Evolutionary conservation across 2,113 vertebrate species (phyloP).

Genomic region (Chamaea fasciata): DNA sequence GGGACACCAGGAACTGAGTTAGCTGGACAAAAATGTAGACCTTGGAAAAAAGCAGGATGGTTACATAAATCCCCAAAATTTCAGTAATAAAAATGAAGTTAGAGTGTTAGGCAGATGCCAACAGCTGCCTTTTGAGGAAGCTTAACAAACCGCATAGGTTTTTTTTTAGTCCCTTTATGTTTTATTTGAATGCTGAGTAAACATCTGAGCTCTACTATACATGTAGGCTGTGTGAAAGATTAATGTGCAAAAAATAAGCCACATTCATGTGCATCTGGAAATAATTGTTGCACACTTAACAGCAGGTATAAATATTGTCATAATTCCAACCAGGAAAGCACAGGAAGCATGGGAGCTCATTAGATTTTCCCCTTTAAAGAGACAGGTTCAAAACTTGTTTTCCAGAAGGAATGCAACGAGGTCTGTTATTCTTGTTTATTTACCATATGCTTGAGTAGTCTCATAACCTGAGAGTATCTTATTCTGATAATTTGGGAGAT

Average conservation of each 20-base stretch:
- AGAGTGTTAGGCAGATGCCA: neutral
- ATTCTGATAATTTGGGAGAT: neutral
- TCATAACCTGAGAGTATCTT: neutral
- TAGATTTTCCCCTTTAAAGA: neutral
- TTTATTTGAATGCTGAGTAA: neutral
- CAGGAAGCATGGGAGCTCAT: neutral
- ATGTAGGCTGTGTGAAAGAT: neutral
- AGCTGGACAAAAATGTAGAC: neutral
- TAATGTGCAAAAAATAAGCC: neutral
- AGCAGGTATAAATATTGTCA: neutral
- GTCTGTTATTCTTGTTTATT: neutral
- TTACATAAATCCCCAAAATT: neutral
- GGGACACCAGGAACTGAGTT: neutral
- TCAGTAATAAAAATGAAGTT: conserved; percentile 1
- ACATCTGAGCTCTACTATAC: neutral
- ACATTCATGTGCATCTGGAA: neutral
- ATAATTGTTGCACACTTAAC: neutral
- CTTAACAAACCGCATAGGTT: neutral
- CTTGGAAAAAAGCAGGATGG: neutral
- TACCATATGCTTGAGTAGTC: neutral
- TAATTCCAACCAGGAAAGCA: neutral
- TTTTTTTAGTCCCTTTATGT: neutral
- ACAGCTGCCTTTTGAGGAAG: neutral
- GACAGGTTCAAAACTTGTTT: neutral
- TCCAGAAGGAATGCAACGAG: neutral